Evolutionary conservation across 2,797 vertebrate genomes (phyloP).

Genomic region (Cynodonichthys magdalenae): DNA sequence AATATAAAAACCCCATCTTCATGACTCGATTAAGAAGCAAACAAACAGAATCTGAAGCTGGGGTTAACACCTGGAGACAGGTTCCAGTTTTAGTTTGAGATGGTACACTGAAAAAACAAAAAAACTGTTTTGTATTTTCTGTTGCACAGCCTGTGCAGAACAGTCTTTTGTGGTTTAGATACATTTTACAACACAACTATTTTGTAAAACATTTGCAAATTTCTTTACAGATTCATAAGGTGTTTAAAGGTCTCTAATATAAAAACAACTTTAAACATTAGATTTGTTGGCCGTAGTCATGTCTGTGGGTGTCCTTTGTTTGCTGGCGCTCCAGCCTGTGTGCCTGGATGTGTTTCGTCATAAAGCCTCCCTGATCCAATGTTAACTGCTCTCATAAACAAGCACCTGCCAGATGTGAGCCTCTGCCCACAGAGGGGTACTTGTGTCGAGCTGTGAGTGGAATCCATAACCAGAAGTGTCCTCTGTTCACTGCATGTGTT

Average conservation of each 20-base stretch:
- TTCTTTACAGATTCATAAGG: no score
- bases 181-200: no score
- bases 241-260: neutral
- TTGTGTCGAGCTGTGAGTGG: conserved; percentile 40
- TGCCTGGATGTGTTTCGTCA: conserved; percentile 32
- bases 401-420: conserved; percentile 70
- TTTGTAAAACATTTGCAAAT: no score
- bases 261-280: conserved; percentile 1
- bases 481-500: conserved; percentile 25
- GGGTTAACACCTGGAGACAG: no score
- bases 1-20: no score
- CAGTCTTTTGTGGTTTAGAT: no score
- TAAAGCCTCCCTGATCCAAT: conserved; percentile 61
- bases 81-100: no score
- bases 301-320: conserved; percentile 14
- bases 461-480: conserved; percentile 56
- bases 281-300: neutral
- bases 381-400: conserved; percentile 74
- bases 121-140: no score
- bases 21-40: no score
- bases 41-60: no score
- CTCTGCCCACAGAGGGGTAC: conserved; percentile 53
- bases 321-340: conserved; percentile 13
- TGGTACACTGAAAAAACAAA: no score
- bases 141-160: no score